phyloP scores from a whole-genome alignment of 1,140 invertebrate species.

The Dufourea novaeangliae region DNA sequence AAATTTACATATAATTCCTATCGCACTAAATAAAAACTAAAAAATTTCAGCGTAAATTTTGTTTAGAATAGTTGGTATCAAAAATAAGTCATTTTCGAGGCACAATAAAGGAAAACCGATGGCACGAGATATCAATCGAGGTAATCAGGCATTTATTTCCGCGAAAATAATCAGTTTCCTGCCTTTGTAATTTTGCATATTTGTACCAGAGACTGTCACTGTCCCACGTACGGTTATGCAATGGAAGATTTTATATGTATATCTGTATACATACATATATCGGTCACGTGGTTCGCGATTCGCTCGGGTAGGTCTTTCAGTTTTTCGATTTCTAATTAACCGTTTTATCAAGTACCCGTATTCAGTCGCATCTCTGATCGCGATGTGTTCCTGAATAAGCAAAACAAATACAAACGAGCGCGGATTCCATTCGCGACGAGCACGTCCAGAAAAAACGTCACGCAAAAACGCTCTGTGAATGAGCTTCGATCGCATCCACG shows the following conservation, averaged over 20 bases:
- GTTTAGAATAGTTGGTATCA: too few relatives aligned
- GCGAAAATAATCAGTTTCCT: background rate
- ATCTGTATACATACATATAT: too few relatives aligned
- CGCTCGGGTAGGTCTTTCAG: constrained; percentile 48
- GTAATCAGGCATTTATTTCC: background rate
- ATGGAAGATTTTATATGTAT: background rate
- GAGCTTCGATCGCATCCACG: background rate
- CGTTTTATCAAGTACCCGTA: constrained; percentile 75
- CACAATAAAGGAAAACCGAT: background rate
- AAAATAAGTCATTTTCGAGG: background rate
- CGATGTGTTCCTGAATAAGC: background rate
- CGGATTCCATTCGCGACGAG: background rate
- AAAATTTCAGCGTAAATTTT: too few relatives aligned
- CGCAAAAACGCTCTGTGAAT: background rate
- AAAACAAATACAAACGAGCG: background rate
- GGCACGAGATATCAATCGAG: background rate
- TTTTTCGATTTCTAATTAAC: constrained; percentile 78
- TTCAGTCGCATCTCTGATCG: constrained; percentile 30
- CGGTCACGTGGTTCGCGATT: background rate
- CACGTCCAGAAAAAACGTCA: background rate
- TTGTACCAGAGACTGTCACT: background rate
- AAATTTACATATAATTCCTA: too few relatives aligned
- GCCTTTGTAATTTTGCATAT: background rate
- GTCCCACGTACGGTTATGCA: background rate
- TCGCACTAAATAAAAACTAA: too few relatives aligned